Percentiles rank a stretch among this genome's conserved stretches.
Conservation (phyloP, 2,888 invertebrate genomes). For the Andrena marginata region DNA sequence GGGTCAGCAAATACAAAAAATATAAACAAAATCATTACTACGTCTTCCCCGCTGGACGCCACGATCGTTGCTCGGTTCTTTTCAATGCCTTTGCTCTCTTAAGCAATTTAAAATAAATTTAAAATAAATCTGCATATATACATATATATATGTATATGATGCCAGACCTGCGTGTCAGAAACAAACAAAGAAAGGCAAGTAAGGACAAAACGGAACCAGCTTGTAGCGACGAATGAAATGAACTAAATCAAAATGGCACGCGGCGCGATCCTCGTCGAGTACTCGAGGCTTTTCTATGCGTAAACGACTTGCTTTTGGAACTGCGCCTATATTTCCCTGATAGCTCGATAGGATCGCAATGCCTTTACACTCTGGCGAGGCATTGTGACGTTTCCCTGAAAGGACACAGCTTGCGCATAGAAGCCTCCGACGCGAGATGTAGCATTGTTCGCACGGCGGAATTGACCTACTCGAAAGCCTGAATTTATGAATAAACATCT, state of each 20-base stretch:
- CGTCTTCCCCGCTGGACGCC: conserved; percentile 74
- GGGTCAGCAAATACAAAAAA: conserved; percentile 85
- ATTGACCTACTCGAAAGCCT: background rate
- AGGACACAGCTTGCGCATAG: background rate
- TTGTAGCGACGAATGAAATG: conserved; percentile 49
- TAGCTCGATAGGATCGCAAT: background rate
- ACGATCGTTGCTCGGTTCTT: conserved; percentile 72
- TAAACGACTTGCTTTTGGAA: background rate
- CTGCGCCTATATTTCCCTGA: background rate
- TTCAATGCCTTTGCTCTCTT: conserved; percentile 70
- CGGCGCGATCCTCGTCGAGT: background rate
- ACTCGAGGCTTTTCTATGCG: background rate
- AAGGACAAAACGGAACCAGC: conserved; percentile 76
- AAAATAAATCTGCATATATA: conserved; percentile 83
- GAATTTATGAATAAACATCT: background rate
- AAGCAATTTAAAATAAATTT: conserved; percentile 82
- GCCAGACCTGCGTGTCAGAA: conserved; percentile 84
- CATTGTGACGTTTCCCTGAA: background rate
- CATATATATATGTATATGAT: conserved; percentile 75
- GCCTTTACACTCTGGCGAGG: background rate
- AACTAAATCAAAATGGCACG: conserved; percentile 38
- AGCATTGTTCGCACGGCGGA: background rate
- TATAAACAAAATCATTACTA: conserved; percentile 85
- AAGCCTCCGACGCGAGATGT: background rate
- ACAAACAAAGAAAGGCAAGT: conserved; percentile 84